Base-by-base conservation (phyloP, 2,797 vertebrate species). In the Hydrophis major region DNA sequence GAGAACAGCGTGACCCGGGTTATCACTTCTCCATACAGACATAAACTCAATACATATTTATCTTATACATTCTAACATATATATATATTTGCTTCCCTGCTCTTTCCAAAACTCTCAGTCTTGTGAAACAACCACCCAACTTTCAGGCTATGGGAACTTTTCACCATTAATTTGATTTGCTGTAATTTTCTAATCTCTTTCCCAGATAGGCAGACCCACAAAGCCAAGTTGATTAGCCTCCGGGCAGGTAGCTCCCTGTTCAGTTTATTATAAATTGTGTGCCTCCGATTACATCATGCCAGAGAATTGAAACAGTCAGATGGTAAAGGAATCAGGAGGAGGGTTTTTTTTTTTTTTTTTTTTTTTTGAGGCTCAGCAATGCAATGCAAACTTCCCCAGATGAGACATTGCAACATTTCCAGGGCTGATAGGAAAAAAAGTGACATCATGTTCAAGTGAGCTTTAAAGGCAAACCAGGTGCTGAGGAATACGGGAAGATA, bases 401-500 rank as follows among this genome's bases (percentile, higher is more conserved):
- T 57, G 95, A 97, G 97, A 97, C 95, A 93, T 97, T 96, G 94
- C 97, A 96, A 97, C 97, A 97, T 97, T 97, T 91, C n/a, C 96
- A 0, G 78, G 93, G 95, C 97, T 97, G 27, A 74, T 74, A 74
- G 66, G 97, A 98, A 94, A 96, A 92, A 96, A 94, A 95, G 97
- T 98, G 98, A 98, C 98, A 97, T 97, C 97, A 97, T 96, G 97
- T 96, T 96, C 96, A 98, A 98, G 98, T 6, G 96, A 97, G 97
- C 93, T 97, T 97, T 97, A 97, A 98, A 97, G 96, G 91, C 96
- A 96, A 98, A 97, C 97, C 98, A 98, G 98, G 97, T 98, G 97
- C 94, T 0, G 91, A 91, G 94, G 96, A 95, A 96, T 97, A 96
- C 95, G 94, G 96, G 90, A 96, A 42, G 93, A 47, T 96, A 92